Evolutionary conservation across 2,797 vertebrate genomes (phyloP), one percentile per base, ranked within the genome.

Genomic region (Sebastes baramenuke): DNA sequence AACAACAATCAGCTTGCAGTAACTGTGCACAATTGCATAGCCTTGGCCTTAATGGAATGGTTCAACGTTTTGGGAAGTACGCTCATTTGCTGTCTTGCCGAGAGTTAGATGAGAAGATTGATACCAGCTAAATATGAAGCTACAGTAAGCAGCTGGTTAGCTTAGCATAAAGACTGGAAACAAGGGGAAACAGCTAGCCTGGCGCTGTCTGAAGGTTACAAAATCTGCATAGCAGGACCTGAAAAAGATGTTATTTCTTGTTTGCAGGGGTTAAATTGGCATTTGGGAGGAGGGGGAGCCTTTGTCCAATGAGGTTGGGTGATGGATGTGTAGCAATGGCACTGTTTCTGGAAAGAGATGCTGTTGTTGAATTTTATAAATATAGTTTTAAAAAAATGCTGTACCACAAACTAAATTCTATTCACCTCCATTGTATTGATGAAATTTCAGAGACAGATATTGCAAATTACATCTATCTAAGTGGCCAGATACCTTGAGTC

Each of bases 1-100:
- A 79, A 89, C 75, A 91, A 83, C 77, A 82, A 82, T 85, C 70
- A 77, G 24, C 80, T 80, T 78, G 80, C 67, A 81, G 79, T 83
- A 86, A 75, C 67, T 75, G 74, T 82, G 76, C 64, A 78, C 32
- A 77, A 52, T 12, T 67, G 20, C 49, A 55, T 2, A 58, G 36
- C 13, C 32, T 72, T 54, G n/a, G 14, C 36, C 5, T 80, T 32
- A 36, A 49, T 29, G 12, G 27, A 62, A 54, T 16, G 32, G 27
- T 18, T 27, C 62, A 29, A 52, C 6, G 27, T 62, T 54, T 81
- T 38, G 8, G 22, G 64, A 64, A 75, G 29, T 62, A 18, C 6
- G 13, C 13, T 72, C 36, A 12, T 64, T 80, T 4, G 6, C 27
- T 64, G 69, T 34, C 3, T 58, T 56, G 14, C 14, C 4, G 9